Evolutionary conservation across 2,888 invertebrate genomes (phyloP).

Genomic region (Carcina quercana): DNA sequence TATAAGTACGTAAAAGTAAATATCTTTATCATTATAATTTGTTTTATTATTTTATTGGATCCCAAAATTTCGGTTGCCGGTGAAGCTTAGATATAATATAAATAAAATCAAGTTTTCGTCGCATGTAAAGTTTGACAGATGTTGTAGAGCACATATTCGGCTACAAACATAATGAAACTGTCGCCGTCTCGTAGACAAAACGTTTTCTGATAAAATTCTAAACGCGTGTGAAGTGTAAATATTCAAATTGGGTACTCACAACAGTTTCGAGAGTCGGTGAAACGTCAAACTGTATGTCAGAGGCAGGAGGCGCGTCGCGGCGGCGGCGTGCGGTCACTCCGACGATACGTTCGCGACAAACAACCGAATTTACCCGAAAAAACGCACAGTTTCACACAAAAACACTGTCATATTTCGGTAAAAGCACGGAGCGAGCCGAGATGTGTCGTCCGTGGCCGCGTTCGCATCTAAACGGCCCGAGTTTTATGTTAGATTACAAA

Average conservation of each 20-base stretch:
- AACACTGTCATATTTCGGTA: conserved; percentile 67
- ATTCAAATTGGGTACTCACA: conserved; percentile 58
- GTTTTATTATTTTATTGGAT: too few relatives aligned
- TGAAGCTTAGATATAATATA: too few relatives aligned
- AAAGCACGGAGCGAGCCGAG: conserved; percentile 72
- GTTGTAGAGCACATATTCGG: too few relatives aligned
- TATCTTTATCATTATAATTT: too few relatives aligned
- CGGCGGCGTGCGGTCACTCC: conserved; percentile 46
- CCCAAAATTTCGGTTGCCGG: too few relatives aligned
- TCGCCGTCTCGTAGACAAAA: too few relatives aligned
- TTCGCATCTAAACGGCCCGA: conserved; percentile 75
- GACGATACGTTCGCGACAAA: conserved; percentile 44
- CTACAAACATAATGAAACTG: too few relatives aligned
- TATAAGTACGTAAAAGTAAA: too few relatives aligned
- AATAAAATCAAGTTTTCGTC: too few relatives aligned
- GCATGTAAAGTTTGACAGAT: too few relatives aligned
- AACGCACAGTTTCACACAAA: conserved; percentile 60
- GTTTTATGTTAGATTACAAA: conserved; percentile 76
- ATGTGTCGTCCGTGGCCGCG: conserved; percentile 74
- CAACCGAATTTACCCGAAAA: conserved; percentile 53
- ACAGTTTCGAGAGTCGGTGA: conserved; percentile 39
- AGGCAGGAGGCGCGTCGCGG: conserved; percentile 30
- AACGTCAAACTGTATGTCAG: conserved; percentile 49
- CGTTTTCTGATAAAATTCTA: conserved; percentile 1
- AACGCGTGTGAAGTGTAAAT: conserved; percentile 29